These are phyloP conservation scores for Acrobasis suavella DNA, from an alignment of 2,888 invertebrate species.

Conservation along the genomic window DNA sequence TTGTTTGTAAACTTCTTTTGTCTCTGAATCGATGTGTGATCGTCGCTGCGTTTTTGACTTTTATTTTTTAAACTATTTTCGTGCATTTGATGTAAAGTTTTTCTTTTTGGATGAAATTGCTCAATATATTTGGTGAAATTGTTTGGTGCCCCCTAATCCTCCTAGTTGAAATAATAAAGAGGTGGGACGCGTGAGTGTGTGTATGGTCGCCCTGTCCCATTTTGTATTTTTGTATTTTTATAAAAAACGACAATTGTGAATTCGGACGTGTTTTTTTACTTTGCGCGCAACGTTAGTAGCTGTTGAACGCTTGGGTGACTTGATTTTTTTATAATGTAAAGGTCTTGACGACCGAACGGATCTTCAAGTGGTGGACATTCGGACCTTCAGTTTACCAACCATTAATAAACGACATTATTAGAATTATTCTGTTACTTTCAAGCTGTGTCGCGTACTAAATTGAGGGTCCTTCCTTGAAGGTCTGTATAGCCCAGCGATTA, in stretches of 20 bases:
- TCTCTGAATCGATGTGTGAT: slow-evolving; percentile 33
- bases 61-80: slow-evolving; percentile 24
- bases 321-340: slow-evolving; percentile 33
- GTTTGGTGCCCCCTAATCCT: slow-evolving; percentile 70
- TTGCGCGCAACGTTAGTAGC: slow-evolving; percentile 71
- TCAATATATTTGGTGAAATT: slow-evolving; percentile 69
- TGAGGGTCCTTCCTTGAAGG: slow-evolving; percentile 41
- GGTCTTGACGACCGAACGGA: slow-evolving; percentile 38
- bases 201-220: slow-evolving; percentile 79
- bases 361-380: slow-evolving; percentile 41
- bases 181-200: slow-evolving; percentile 68
- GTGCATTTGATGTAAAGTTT: slow-evolving; percentile 42
- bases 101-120: slow-evolving; percentile 73
- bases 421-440: not conserved
- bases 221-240: slow-evolving; percentile 83
- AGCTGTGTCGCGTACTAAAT: not conserved
- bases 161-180: slow-evolving; percentile 57
- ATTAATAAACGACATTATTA: not conserved
- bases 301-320: slow-evolving; percentile 50
- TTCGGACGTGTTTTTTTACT: slow-evolving; percentile 76
- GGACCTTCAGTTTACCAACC: slow-evolving; percentile 12
- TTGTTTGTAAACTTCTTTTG: slow-evolving; percentile 39
- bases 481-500: slow-evolving; percentile 51
- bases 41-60: slow-evolving; percentile 56
- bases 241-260: slow-evolving; percentile 77